These are phyloP conservation scores for Tetramorium alpestre DNA, from an alignment of 1,140 invertebrate species.

Conservation along the genomic window DNA sequence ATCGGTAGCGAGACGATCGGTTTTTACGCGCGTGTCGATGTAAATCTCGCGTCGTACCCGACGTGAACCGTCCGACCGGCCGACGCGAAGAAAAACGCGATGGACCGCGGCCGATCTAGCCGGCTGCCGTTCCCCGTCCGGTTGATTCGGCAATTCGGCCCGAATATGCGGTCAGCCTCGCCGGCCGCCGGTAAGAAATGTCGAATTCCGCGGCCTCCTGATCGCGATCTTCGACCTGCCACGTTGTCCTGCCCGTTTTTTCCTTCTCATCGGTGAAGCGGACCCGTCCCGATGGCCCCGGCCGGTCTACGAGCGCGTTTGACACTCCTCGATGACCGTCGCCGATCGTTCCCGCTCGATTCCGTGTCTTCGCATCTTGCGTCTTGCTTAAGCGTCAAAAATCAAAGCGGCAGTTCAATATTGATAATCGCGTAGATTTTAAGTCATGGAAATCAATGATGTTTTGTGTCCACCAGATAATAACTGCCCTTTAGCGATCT, in stretches of 20 bases:
- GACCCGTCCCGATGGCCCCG: conserved; percentile 40
- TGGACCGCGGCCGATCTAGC: conserved; percentile 64
- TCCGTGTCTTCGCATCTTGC: conserved; percentile 1
- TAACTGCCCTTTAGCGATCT: neutral
- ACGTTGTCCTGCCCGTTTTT: conserved; percentile 61
- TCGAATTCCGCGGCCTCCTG: conserved; percentile 79
- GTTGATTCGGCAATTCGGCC: conserved; percentile 51
- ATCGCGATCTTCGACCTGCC: conserved; percentile 76
- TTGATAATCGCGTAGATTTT: neutral
- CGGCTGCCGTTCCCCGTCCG: conserved; percentile 52
- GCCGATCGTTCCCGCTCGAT: neutral
- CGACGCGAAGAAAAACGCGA: conserved; percentile 74
- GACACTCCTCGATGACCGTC: conserved; percentile 28
- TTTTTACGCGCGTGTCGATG: conserved; percentile 84
- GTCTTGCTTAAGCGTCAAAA: neutral
- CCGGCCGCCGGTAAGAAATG: conserved; percentile 80
- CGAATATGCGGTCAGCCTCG: conserved; percentile 66
- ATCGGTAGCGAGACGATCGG: conserved; percentile 63
- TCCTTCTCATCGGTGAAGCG: conserved; percentile 49
- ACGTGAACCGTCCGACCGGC: conserved; percentile 77
- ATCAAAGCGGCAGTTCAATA: neutral
- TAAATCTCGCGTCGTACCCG: conserved; percentile 78
- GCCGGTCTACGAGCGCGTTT: conserved; percentile 34
- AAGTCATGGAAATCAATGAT: neutral
- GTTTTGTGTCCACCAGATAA: neutral